Evolutionary conservation across 2,888 invertebrate genomes (phyloP), one percentile per base, ranked within the genome.

Genomic region (Platycnemis pennipes): DNA sequence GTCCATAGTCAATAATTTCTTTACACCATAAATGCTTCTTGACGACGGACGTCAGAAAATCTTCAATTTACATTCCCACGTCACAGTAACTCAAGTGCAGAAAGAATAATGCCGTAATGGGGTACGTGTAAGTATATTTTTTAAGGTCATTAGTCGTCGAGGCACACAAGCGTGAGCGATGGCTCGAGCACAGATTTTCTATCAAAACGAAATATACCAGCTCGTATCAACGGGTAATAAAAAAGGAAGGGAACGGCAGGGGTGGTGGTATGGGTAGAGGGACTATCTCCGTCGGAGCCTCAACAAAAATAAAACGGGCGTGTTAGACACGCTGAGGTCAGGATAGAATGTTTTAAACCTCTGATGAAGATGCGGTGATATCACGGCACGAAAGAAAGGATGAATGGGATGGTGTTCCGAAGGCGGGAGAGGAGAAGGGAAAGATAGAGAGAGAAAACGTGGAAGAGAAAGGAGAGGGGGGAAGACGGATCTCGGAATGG

Each of bases 281-380:
- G 37, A 77, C 77, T 63, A 37, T 77, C 77, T 37, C 13, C 77
- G 31, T n/a, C 77, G 37, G 31, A 77, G 13, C 37, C 31, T 77
- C 77, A 77, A 77, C 77, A 37, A 77, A 77, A 77, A 77, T 37
- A 77, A 77, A 77, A 77, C 77, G 77, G 77, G 77, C 77, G 77
- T 13, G 77, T 77, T 77, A 77, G 77, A 77, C 77, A 77, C 37
- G 77, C 77, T 77, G 77, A 77, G 77, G 77, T 77, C 77, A 77
- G 77, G 77, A 77, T 77, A 77, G 77, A 77, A 77, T 77, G 77
- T 77, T 77, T 77, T 77, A 77, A 77, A 16, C 77, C 77, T 31
- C 77, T 37, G 37, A 77, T 77, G 77, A 77, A 77, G 77, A 77
- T 77, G 77, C 77, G 77, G 77, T 77, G 77, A 77, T 77, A 77